Evolutionary conservation across 2,888 invertebrate genomes (phyloP), one percentile per base, ranked within the genome.

Genomic region (Antheraea assamensis): DNA sequence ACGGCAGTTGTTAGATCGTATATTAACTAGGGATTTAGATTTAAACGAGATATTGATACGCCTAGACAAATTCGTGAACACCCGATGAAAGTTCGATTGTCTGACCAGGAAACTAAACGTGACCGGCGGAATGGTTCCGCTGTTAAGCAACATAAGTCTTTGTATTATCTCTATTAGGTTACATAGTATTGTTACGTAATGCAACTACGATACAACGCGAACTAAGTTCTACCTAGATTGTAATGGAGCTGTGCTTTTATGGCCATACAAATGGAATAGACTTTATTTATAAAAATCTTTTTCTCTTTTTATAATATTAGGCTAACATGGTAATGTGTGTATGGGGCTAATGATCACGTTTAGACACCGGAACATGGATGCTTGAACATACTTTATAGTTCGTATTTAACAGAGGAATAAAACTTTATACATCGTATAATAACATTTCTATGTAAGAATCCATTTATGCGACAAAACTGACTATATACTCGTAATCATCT

Each of bases 161-260:
- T 64, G 61, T 64, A 64, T 64, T 64, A 64, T 64, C 61, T 64
- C 61, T 30, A 30, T 64, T 64, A 64, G 61, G 61, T 64, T 64
- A 64, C 61, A 64, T 64, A 30, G 61, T 30, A 30, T 30, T 30
- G 17, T 64, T 64, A 17, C 19, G 30, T 17, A 64, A 64, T 13
- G 19, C 27, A 64, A 64, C 61, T 58, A 61, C 55, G n/a, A 17
- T 64, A 64, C 27, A 27, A 15, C 17, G 17, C 27, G 4, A 19
- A 27, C 30, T 10, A 64, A 64, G 61, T 64, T 64, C 17, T 64
- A 64, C 30, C 61, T 64, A 64, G 61, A 30, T 15, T 64, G 61
- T 15, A 64, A 30, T 64, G 17, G 1, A 64, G 15, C 30, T 64
- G 61, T 30, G 30, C 17, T 30, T 64, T 64, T 64, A 52, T 21